These are phyloP conservation scores for Nysson spinosus DNA, from an alignment of 2,888 invertebrate species.

Conservation along the genomic window DNA sequence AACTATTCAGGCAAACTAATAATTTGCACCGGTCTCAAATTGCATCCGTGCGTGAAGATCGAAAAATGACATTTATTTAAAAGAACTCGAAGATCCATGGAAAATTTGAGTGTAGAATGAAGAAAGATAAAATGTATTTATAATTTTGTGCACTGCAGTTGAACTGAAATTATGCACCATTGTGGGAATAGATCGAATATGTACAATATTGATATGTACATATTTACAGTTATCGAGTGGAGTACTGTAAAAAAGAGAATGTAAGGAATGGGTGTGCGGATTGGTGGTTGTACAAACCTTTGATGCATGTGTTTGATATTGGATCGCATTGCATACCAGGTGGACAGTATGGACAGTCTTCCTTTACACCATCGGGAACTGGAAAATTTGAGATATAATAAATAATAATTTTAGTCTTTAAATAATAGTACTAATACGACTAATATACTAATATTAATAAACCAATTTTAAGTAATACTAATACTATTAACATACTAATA, in stretches of 20 bases:
- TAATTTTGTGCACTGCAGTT: constrained; percentile 26
- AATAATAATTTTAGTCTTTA: too few relatives aligned
- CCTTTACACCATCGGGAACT: constrained; percentile 40
- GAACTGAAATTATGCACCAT: constrained; percentile 17
- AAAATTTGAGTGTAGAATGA: background rate
- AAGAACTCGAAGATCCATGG: background rate
- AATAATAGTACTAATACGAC: too few relatives aligned
- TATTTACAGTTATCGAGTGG: constrained; percentile 66
- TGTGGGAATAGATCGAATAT: constrained; percentile 58
- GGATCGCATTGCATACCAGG: constrained; percentile 88
- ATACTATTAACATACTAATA: too few relatives aligned
- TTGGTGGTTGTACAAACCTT: constrained; percentile 81
- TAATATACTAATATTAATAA: too few relatives aligned
- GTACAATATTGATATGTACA: constrained; percentile 73
- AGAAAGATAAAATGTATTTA: background rate
- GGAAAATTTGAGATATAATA: too few relatives aligned
- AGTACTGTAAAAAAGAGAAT: constrained; percentile 23
- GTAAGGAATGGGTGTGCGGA: background rate
- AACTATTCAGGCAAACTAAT: constrained; percentile 15
- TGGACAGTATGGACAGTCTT: constrained; percentile 82
- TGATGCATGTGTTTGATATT: constrained; percentile 88
- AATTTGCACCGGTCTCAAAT: too few relatives aligned
- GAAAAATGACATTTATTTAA: background rate
- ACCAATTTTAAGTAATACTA: too few relatives aligned
- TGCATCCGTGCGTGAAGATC: constrained; percentile 1